Percentiles rank a stretch among this genome's conserved stretches.
These are phyloP conservation scores for Rhincodon typus DNA, from an alignment of 2,797 vertebrate genomes.

Conservation along the genomic window DNA sequence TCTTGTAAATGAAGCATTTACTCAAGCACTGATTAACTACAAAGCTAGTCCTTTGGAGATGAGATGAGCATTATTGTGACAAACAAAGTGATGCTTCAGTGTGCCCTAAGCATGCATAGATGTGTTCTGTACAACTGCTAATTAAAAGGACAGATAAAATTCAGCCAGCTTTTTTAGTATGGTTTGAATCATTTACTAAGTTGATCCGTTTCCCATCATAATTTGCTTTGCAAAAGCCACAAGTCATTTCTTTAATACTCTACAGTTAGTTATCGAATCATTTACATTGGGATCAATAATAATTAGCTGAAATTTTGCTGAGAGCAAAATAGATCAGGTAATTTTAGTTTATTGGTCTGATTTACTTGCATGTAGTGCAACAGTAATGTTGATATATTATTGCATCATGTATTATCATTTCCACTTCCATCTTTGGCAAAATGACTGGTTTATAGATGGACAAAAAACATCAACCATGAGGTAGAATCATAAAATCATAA, in stretches of 20 bases:
- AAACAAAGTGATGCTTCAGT: neutral
- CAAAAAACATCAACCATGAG: neutral
- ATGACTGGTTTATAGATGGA: neutral
- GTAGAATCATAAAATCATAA: neutral
- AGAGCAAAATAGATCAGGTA: neutral
- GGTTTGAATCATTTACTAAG: conserved; percentile 3
- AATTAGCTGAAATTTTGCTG: neutral
- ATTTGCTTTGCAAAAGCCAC: neutral
- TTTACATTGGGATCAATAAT: neutral
- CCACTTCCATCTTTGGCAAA: neutral
- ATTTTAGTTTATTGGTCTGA: neutral
- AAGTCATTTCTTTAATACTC: neutral
- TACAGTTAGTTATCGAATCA: neutral
- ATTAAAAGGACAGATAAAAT: neutral
- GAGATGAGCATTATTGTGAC: neutral
- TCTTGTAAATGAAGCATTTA: neutral
- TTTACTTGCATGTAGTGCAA: neutral
- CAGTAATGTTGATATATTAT: neutral
- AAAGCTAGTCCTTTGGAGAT: neutral
- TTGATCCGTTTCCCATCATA: neutral
- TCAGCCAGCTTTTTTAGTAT: no score
- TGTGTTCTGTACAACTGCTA: neutral
- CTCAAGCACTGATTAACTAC: neutral
- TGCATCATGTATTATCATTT: neutral
- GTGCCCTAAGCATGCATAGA: neutral